Evolutionary conservation across 23 tunicate species (phyloP), one percentile per base, ranked within the genome.

Genomic region (Aplidium turbinatum): DNA sequence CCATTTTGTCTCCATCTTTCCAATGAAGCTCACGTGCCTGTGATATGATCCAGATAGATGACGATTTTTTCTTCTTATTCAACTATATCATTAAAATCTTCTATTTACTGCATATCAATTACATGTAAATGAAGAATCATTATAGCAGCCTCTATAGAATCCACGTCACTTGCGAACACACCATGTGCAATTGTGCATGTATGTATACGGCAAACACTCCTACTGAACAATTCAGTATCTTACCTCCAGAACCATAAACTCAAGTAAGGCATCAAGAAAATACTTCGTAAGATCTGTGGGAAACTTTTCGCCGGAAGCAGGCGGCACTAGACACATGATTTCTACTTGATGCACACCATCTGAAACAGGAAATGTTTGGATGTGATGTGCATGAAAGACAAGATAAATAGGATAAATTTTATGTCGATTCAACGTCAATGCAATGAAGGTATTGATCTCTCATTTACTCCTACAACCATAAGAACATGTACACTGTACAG

Each of bases 201-300:
- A 9, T 9, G 11, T 42, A 42, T 42, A 42, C 50, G 11, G 50
- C 50, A 42, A 42, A 42, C n/a, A n/a, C n/a, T n/a, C n/a, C n/a
- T n/a, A n/a, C n/a, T n/a, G n/a, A n/a, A n/a, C n/a, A n/a, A n/a
- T n/a, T n/a, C n/a, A n/a, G n/a, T n/a, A n/a, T n/a, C n/a, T 55
- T 38, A 83, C 97, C 97, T 90, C 79, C 33, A 82, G 39, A 3
- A 83, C 97, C 97, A 90, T 90, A 50, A 47, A 81, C 63, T 90
- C 89, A 55, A 90, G 57, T 47, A 90, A 9, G 9, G 76, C 72
- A 58, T 90, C 89, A 25, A 90, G 70, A 54, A 90, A 90, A 72
- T 68, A 82, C 67, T 82, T 82, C 7, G 97, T 90, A 27, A 57
- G 1, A 61, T 90, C 85, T 23, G 33, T 35, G 9, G 85, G 97